A percentile compares a stretch with the other conserved stretches of the same genome.
Conservation (phyloP, 2,888 invertebrate species). For the Drosophila infuscata region DNA sequence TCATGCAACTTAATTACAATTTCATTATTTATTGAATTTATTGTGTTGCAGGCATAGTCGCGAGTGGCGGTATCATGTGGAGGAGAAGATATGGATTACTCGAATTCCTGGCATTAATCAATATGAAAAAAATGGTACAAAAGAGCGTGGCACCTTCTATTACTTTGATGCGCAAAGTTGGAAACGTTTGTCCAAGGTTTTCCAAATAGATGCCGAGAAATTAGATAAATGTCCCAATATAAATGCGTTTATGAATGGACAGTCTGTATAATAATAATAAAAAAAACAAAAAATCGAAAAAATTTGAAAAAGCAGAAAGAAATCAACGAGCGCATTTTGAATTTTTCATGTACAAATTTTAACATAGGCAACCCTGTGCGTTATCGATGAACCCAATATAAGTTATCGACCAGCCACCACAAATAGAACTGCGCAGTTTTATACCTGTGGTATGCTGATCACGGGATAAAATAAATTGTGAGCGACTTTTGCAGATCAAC, state of each 20-base stretch:
- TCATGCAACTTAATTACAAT: neutral
- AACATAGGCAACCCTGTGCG: neutral
- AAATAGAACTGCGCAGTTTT: neutral
- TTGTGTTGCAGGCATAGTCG: slow-evolving; percentile 92
- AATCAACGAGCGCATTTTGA: neutral
- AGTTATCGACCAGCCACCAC: slow-evolving; percentile 24
- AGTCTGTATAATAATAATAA: slow-evolving; percentile 86
- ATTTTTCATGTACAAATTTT: neutral
- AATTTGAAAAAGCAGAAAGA: slow-evolving; percentile 76
- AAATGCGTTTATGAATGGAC: slow-evolving; percentile 85
- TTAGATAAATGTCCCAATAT: slow-evolving; percentile 90
- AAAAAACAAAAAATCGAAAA: slow-evolving; percentile 71
- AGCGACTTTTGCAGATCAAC: neutral
- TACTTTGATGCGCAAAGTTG: slow-evolving; percentile 99
- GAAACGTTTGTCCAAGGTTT: slow-evolving; percentile 99
- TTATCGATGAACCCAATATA: neutral
- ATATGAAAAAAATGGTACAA: slow-evolving; percentile 97
- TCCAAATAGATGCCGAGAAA: slow-evolving; percentile 99
- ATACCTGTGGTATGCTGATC: slow-evolving; percentile 4
- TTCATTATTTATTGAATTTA: neutral
- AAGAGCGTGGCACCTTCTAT: slow-evolving; percentile 99
- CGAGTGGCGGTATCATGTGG: slow-evolving; percentile 99
- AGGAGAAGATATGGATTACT: slow-evolving; percentile 99
- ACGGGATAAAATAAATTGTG: neutral
- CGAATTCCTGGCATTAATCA: slow-evolving; percentile 97